Evolutionary conservation across 2,113 vertebrate genomes (phyloP), one percentile per base, ranked within the genome.

Genomic region (Quiscalus mexicanus): DNA sequence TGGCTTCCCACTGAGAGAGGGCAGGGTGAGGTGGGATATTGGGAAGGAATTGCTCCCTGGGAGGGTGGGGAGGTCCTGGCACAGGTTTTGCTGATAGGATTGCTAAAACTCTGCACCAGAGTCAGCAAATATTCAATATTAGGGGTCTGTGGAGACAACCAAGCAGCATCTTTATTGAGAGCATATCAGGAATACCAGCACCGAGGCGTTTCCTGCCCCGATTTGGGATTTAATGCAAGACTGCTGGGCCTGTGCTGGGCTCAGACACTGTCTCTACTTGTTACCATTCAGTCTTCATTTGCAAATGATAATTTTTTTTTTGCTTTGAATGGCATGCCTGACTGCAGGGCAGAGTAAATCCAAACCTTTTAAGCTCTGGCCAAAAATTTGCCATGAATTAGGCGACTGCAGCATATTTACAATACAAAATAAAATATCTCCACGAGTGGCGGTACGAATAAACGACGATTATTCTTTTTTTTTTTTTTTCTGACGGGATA

Each of bases 381-480:
- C 98, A 99, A 98, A 97, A 98, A 97, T 93, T 97, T 97, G 98
- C 98, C 98, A 98, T 52, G 94, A 98, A 98, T 97, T 96, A 98
- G 88, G 95, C 98, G 96, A 93, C 84, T 96, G 98, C 76, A 96
- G 97, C 87, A 90, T 96, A 97, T 98, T 98, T 97, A 96, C 95
- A 95, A 96, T 87, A 96, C 92, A 94, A 94, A 96, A 97, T 91
- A 86, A 96, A 96, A 71, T 79, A 93, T 78, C 95, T 81, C 91
- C 55, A 89, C 31, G 39, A 96, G 94, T 49, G 84, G 96, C 25
- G 75, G 95, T 33, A 98, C 95, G 98, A 98, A 97, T 91, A 97
- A 98, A 98, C 20, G 98, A 97, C 53, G 70, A 97, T 96, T 98
- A 96, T 98, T 97, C 93, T 39, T 16, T 25, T 10, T 31, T 42